phyloP scores from a whole-genome alignment of 2,797 vertebrate species.

The Myotis findleyi region DNA sequence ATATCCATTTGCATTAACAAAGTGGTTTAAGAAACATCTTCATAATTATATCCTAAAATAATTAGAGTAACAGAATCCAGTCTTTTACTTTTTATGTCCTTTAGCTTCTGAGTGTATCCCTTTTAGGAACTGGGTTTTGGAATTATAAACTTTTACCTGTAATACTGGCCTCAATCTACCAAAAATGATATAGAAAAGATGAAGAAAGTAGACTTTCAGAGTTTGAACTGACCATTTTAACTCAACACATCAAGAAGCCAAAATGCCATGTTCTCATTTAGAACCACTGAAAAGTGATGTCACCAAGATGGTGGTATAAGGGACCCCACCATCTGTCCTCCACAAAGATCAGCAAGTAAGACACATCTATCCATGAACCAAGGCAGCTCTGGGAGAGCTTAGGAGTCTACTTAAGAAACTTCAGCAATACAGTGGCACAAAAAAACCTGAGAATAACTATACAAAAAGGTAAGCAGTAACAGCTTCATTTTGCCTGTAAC shows the following conservation, averaged over 20 bases:
- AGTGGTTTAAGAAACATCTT: background rate
- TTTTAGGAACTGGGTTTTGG: background rate
- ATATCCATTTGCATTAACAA: background rate
- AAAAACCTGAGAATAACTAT: too few species aligned
- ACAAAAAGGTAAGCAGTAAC: too few species aligned
- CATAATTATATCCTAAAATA: background rate
- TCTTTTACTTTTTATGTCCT: background rate
- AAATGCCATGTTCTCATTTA: background rate
- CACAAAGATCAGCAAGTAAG: background rate
- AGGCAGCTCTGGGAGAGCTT: background rate
- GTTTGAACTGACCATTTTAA: background rate
- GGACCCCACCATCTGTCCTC: background rate
- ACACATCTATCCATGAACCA: background rate
- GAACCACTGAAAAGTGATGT: background rate
- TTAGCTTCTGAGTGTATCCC: background rate
- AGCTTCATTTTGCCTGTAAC: too few species aligned
- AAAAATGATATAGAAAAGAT: background rate
- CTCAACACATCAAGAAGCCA: background rate
- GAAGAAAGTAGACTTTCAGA: background rate
- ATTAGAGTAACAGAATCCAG: background rate
- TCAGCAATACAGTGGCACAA: too few species aligned
- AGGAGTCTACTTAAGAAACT: too few species aligned
- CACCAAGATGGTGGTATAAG: background rate
- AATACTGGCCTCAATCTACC: background rate
- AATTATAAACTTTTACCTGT: background rate